Conservation (phyloP, 2,113 vertebrate species). For the Anarrhichthys ocellatus region DNA sequence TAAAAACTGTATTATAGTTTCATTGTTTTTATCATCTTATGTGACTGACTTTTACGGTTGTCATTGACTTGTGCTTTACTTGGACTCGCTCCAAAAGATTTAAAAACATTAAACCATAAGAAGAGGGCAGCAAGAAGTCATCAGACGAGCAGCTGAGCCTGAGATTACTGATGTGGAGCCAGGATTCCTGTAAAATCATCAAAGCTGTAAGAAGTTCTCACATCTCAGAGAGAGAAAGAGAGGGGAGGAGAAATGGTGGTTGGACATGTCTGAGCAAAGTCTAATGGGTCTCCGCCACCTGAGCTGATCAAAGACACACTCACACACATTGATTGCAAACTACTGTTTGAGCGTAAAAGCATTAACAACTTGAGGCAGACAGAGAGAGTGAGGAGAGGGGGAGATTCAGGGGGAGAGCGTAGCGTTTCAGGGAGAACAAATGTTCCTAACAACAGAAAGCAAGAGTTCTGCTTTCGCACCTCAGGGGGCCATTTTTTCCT, state of each 20-base stretch:
- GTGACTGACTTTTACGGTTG: background rate
- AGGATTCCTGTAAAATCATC: slow-evolving; percentile 62
- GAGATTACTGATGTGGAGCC: slow-evolving; percentile 47
- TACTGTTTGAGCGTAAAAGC: slow-evolving; percentile 51
- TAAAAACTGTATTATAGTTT: background rate
- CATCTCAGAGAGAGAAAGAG: slow-evolving; percentile 22
- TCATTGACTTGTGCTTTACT: background rate
- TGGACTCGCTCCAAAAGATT: slow-evolving; percentile 12
- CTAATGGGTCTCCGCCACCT: slow-evolving; percentile 61
- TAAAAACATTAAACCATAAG: slow-evolving; percentile 34
- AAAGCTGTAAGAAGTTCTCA: slow-evolving; percentile 61
- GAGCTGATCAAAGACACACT: slow-evolving; percentile 69
- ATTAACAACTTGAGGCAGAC: slow-evolving; percentile 48
- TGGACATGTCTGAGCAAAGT: slow-evolving; percentile 70
- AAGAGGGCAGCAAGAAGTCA: slow-evolving; percentile 41
- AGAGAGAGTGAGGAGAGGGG: background rate
- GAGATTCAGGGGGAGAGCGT: slow-evolving; percentile 8
- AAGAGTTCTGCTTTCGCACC: slow-evolving; percentile 50
- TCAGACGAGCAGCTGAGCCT: slow-evolving; percentile 44
- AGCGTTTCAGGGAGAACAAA: slow-evolving; percentile 31
- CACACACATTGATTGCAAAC: slow-evolving; percentile 44
- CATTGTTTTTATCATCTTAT: slow-evolving; percentile 1
- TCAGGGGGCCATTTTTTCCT: slow-evolving; percentile 22
- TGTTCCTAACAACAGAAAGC: slow-evolving; percentile 22
- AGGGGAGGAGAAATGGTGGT: slow-evolving; percentile 6